A percentile compares a stretch with the other conserved stretches of the same genome.
phyloP scores from a whole-genome alignment of 2,888 invertebrate genomes.

The Sisyra nigra region DNA sequence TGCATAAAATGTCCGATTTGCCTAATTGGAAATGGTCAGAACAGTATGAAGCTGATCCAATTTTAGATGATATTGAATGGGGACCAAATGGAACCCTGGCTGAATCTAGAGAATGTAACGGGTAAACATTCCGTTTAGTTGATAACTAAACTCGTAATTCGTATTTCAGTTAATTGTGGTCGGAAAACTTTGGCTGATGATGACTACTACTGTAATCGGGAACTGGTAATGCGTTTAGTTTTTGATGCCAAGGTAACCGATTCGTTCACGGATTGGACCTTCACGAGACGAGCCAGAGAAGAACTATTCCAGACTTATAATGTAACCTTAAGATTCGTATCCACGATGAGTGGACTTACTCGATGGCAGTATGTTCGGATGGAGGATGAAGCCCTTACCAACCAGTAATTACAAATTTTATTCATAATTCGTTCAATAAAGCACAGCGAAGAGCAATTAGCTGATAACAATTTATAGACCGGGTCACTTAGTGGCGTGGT shows the following conservation, averaged over 20 bases:
- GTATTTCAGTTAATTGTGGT: conserved; percentile 44
- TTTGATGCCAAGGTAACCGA: conserved; percentile 72
- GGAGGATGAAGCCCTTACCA: conserved; percentile 33
- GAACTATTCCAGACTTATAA: conserved; percentile 48
- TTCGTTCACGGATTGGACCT: conserved; percentile 33
- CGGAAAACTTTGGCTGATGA: conserved; percentile 43
- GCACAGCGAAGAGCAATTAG: no score
- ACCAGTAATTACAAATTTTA: conserved; percentile 17
- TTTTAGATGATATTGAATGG: conserved; percentile 10
- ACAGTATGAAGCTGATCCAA: conserved; percentile 32
- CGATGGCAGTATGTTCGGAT: conserved; percentile 66
- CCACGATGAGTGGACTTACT: conserved; percentile 79
- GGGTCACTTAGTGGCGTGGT: no score
- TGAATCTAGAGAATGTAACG: neutral
- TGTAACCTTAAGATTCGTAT: conserved; percentile 63
- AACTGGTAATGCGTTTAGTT: conserved; percentile 67
- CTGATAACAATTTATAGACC: no score
- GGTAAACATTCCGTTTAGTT: no score
- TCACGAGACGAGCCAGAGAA: conserved; percentile 31
- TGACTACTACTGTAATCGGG: conserved; percentile 71
- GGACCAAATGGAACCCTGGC: conserved; percentile 2
- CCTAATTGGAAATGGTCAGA: conserved; percentile 44
- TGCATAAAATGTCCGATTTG: conserved; percentile 42
- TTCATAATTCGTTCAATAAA: neutral
- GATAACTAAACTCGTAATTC: neutral